Base-by-base conservation (phyloP, 1,140 invertebrate species). In the Platyscapa corneri region DNA sequence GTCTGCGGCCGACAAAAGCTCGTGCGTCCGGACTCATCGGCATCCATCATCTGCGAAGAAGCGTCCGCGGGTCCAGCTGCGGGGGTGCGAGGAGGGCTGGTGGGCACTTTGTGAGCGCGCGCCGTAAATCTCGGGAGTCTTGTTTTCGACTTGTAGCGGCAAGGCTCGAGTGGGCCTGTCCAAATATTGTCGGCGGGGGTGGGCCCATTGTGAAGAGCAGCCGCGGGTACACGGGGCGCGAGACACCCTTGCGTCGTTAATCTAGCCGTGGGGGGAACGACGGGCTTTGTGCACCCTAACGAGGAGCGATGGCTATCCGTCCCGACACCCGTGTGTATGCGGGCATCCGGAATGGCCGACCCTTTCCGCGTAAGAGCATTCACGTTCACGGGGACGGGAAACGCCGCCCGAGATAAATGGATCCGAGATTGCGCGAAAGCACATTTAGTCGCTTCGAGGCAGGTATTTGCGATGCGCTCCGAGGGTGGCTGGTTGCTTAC, bases 171-270 rank as follows among this genome's bases (percentile, higher is more conserved):
- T 42, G 81, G 86, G 83, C 88, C 87, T 91, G 90, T 91, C 90
- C 89, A 91, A 91, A 91, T 89, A 91, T 84, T 88, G 87, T 82
- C 49, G 82, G 87, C 86, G 90, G 88, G 88, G 89, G 89, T 89
- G 67, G 89, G 82, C 76, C 83, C 78, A 18, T 53, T 32, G 72
- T 23, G 30, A 18, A 64, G 20, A 10, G 27, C 3, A n/a, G 60
- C 37, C 78, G 23, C 67, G 27, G 46, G 8, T 72, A n/a, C 67
- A 79, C 14, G 37, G 72, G 64, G 82, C 82, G 82, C 82, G 82
- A 83, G 67, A 3, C 49, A 18, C 23, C 8, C 76, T 75, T 32
- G 34, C 39, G 3, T 75, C 46, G n/a, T 49, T 77, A 53, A 30
- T 30, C 46, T n/a, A 6, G 46, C 16, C 5, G 46, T 23, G 42